A percentile compares a stretch with the other conserved stretches of the same genome.
These are phyloP conservation scores for Apeira syringaria DNA, from an alignment of 2,888 invertebrate genomes.

Conservation along the genomic window DNA sequence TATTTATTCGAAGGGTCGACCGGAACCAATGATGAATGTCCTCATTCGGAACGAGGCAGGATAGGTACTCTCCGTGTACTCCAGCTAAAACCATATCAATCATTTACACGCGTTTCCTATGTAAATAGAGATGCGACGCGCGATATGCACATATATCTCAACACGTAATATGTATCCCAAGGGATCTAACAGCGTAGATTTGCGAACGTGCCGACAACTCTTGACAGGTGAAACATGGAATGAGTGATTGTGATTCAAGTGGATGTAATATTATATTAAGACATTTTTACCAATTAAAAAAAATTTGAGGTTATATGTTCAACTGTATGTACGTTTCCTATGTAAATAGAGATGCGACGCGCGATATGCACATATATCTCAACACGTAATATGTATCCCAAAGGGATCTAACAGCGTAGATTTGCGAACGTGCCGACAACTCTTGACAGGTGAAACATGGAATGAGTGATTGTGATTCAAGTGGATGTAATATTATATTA, in stretches of 20 bases:
- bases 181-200: constrained; percentile 21
- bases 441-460: constrained; percentile 16
- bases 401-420: constrained; percentile 21
- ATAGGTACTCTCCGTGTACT: constrained; percentile 40
- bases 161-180: constrained; percentile 25
- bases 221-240: constrained; percentile 15
- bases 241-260: constrained; percentile 4
- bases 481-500: constrained; percentile 1
- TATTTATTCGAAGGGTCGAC: constrained; percentile 45
- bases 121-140: constrained; percentile 57
- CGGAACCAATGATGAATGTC: constrained; percentile 68
- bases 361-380: constrained; percentile 27
- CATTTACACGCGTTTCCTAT: constrained; percentile 65
- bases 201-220: constrained; percentile 6
- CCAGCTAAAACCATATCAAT: constrained; percentile 64
- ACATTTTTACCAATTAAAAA: no score
- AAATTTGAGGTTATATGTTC: no score
- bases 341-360: constrained; percentile 59
- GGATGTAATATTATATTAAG: neutral
- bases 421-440: constrained; percentile 8
- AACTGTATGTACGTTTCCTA: no score
- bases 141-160: constrained; percentile 28
- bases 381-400: constrained; percentile 26
- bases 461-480: constrained; percentile 2
- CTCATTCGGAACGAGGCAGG: constrained; percentile 50